These are phyloP conservation scores for Netelia fuscicornis DNA, from an alignment of 2,888 invertebrate genomes.

Conservation along the genomic window DNA sequence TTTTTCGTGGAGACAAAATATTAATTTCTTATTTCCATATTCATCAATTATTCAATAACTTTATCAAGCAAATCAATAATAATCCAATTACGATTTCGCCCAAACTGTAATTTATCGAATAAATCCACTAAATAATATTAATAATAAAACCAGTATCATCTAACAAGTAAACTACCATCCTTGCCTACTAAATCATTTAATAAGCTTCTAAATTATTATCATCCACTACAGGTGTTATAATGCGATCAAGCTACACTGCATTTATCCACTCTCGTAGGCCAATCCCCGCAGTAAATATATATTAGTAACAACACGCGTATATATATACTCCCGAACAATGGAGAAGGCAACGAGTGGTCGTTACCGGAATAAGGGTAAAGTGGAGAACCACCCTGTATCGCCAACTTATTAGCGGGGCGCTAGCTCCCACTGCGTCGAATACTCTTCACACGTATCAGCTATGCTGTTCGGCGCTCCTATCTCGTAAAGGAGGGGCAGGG, in stretches of 20 bases:
- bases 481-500: neutral
- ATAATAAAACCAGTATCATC: no score
- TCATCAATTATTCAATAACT: no score
- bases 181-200: no score
- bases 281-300: conserved; percentile 6
- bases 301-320: neutral
- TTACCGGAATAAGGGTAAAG: conserved; percentile 23
- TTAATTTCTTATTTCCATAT: no score
- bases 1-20: no score
- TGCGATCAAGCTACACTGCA: neutral
- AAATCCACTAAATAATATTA: no score
- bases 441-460: conserved; percentile 51
- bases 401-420: conserved; percentile 66
- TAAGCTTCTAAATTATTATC: neutral
- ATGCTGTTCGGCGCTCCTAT: neutral
- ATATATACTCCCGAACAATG: conserved; percentile 8
- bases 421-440: conserved; percentile 39
- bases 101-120: no score
- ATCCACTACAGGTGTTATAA: neutral
- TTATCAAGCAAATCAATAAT: no score
- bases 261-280: neutral
- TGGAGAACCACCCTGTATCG: conserved; percentile 39
- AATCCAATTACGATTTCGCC: no score
- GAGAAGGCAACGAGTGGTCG: conserved; percentile 13
- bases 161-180: no score